A percentile compares a stretch with the other conserved stretches of the same genome.
phyloP scores from a whole-genome alignment of 2,888 invertebrate genomes.

The Taphrorychus bicolor region DNA sequence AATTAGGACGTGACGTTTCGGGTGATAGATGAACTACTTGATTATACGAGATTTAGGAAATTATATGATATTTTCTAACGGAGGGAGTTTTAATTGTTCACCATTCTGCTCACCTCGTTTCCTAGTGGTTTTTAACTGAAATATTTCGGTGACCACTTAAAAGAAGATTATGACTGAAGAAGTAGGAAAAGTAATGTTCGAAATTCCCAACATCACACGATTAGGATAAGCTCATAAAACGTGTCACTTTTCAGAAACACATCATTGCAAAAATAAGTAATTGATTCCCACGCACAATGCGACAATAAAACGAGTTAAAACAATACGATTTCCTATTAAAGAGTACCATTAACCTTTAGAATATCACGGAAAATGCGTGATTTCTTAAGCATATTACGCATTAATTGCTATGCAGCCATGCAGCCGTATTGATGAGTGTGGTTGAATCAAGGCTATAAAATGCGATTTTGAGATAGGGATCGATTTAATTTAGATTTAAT shows the following conservation, averaged over 20 bases:
- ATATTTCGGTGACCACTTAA: not conserved
- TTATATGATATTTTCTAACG: slow-evolving; percentile 9
- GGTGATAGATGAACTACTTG: slow-evolving; percentile 20
- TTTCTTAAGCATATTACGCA: not conserved
- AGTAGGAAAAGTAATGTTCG: not conserved
- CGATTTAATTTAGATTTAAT: no score
- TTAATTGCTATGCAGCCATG: not conserved
- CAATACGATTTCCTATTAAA: slow-evolving; percentile 3
- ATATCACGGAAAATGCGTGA: not conserved
- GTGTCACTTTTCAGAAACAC: not conserved
- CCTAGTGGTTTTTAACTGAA: no score
- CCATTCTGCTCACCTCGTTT: not conserved
- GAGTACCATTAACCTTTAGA: slow-evolving; percentile 8
- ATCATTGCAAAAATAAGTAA: slow-evolving; percentile 1
- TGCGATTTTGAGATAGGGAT: no score
- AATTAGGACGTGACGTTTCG: slow-evolving; percentile 24
- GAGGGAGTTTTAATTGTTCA: slow-evolving; percentile 7
- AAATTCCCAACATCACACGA: not conserved
- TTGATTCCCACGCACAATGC: not conserved
- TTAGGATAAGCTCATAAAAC: not conserved
- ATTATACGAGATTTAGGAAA: slow-evolving; percentile 16
- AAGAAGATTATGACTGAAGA: not conserved
- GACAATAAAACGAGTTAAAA: not conserved
- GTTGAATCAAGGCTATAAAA: not conserved
- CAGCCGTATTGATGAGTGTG: not conserved